These are phyloP conservation scores for Bombus confusus DNA, from an alignment of 1,140 invertebrate species.

Conservation along the genomic window DNA sequence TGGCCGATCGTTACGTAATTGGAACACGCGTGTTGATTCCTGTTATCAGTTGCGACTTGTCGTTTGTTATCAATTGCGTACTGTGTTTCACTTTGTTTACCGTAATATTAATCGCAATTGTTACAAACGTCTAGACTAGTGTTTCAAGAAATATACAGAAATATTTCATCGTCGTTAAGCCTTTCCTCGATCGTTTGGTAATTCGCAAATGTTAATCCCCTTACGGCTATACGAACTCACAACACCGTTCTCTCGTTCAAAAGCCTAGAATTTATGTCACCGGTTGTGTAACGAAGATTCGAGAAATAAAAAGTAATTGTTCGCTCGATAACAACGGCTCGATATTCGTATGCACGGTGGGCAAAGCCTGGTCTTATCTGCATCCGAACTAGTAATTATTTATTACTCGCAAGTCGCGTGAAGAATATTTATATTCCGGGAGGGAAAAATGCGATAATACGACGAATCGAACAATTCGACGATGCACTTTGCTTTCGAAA, in stretches of 20 bases:
- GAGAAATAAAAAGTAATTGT: constrained; percentile 15
- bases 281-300: background rate
- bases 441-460: background rate
- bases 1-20: constrained; percentile 1
- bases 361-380: background rate
- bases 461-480: background rate
- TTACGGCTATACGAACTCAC: background rate
- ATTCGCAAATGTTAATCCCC: background rate
- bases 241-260: background rate
- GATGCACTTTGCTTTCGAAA: background rate
- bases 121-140: too few relatives aligned
- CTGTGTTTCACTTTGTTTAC: too few relatives aligned
- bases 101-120: too few relatives aligned
- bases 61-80: background rate
- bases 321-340: background rate
- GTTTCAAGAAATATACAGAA: too few relatives aligned
- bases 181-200: too few relatives aligned
- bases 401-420: background rate
- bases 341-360: background rate
- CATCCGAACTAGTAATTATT: background rate
- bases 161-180: background rate
- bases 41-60: background rate
- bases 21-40: background rate
- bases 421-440: background rate
- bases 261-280: background rate